A percentile compares a stretch with the other conserved stretches of the same genome.
Conservation (phyloP, 2,797 vertebrate species). For the Tokudaia muenninki region DNA sequence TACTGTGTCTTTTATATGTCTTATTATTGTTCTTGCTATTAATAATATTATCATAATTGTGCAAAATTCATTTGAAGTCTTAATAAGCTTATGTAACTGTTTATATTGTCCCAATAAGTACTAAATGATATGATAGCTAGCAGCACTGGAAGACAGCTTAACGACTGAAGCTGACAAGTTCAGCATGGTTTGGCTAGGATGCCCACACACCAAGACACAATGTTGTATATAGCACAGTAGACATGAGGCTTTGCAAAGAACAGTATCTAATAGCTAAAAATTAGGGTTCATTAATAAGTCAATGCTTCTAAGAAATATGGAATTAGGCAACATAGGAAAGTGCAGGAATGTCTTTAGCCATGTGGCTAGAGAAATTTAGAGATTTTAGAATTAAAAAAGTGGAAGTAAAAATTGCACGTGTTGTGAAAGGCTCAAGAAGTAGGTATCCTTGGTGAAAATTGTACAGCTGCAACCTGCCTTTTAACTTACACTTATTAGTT, state of each 20-base stretch:
- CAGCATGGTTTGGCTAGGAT: not conserved
- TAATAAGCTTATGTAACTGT: not conserved
- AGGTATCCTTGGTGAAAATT: not conserved
- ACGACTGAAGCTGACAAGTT: not conserved
- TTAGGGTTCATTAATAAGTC: not conserved
- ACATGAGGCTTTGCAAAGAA: not conserved
- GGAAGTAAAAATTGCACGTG: not conserved
- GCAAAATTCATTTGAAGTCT: not conserved
- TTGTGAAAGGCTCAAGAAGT: not conserved
- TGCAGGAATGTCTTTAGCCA: not conserved
- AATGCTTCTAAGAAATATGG: not conserved
- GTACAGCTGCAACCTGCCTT: not conserved
- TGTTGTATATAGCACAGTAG: not conserved
- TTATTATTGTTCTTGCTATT: slow-evolving; percentile 31
- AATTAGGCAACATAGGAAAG: not conserved
- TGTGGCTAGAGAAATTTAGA: not conserved
- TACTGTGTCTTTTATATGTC: not conserved
- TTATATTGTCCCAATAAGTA: not conserved
- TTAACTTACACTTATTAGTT: not conserved
- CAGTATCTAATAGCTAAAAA: not conserved
- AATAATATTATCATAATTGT: not conserved
- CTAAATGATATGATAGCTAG: not conserved
- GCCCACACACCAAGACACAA: not conserved
- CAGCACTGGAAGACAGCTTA: not conserved
- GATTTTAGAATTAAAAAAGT: not conserved